Percentiles rank a stretch among this genome's conserved stretches.
These are phyloP conservation scores for Trissolcus brochymenae DNA, from an alignment of 2,888 invertebrate genomes.

Conservation along the genomic window DNA sequence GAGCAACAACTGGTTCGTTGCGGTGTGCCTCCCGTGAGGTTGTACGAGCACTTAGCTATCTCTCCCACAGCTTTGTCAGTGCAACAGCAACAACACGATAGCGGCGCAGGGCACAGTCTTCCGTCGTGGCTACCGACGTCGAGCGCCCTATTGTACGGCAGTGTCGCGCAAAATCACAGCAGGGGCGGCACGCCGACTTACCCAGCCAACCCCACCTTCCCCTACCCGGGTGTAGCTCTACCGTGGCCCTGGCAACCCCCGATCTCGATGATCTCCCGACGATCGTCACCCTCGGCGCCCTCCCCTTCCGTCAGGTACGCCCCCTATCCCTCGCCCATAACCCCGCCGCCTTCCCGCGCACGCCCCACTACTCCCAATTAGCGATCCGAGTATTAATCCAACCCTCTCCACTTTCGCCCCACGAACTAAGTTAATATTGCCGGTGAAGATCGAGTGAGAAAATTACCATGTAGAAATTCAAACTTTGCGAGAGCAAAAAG, in stretches of 20 bases:
- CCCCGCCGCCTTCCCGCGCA: constrained; percentile 64
- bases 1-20: constrained; percentile 74
- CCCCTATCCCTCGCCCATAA: constrained; percentile 66
- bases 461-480: neutral
- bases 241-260: constrained; percentile 74
- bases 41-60: constrained; percentile 73
- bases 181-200: constrained; percentile 63
- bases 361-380: constrained; percentile 70
- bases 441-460: no score
- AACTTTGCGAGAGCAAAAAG: neutral
- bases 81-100: constrained; percentile 64
- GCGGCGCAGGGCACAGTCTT: constrained; percentile 62
- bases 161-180: constrained; percentile 64
- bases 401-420: constrained; percentile 4
- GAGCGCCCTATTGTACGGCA: constrained; percentile 70
- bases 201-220: constrained; percentile 66
- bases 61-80: constrained; percentile 59
- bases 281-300: constrained; percentile 72
- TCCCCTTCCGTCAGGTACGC: constrained; percentile 73
- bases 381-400: constrained; percentile 56
- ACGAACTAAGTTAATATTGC: no score
- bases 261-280: constrained; percentile 69
- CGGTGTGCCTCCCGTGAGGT: constrained; percentile 72
- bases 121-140: constrained; percentile 70
- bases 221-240: constrained; percentile 67